Evolutionary conservation across 2,113 vertebrate genomes (phyloP).

Genomic region (Colossoma macropomum): DNA sequence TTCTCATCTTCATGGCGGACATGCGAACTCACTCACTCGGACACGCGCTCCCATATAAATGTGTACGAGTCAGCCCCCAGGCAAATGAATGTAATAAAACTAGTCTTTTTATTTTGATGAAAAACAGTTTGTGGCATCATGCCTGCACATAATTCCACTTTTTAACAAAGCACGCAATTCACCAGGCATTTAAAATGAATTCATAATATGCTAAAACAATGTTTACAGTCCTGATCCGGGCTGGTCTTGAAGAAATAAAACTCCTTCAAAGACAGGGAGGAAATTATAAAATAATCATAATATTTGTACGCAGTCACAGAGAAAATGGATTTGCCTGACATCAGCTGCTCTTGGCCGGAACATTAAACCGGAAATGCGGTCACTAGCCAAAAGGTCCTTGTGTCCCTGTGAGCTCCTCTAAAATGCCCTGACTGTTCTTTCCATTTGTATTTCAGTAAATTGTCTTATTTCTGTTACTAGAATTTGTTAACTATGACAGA

Average conservation of each 20-base stretch:
- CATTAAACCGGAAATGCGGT: neutral
- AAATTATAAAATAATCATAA: conserved; percentile 30
- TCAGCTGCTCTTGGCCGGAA: neutral
- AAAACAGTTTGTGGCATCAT: conserved; percentile 33
- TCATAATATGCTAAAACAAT: conserved; percentile 5
- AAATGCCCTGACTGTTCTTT: neutral
- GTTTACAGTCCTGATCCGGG: conserved; percentile 11
- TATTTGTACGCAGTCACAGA: conserved; percentile 26
- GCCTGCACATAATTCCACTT: conserved; percentile 1
- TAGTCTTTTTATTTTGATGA: conserved; percentile 23
- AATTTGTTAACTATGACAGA: neutral
- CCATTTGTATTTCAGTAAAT: neutral
- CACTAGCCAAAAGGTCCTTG: neutral
- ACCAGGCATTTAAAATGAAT: conserved; percentile 24
- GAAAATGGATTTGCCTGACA: conserved; percentile 8
- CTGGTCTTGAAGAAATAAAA: conserved; percentile 1
- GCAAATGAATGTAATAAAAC: conserved; percentile 17
- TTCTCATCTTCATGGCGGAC: neutral
- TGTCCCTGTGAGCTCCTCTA: neutral
- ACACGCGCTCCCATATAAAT: neutral
- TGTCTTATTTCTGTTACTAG: no score
- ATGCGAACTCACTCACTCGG: neutral
- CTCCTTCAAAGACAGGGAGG: neutral
- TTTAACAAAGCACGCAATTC: conserved; percentile 13
- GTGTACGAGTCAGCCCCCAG: neutral